These are phyloP conservation scores for Tenthredo notha DNA, from an alignment of 2,888 invertebrate genomes.

Conservation along the genomic window DNA sequence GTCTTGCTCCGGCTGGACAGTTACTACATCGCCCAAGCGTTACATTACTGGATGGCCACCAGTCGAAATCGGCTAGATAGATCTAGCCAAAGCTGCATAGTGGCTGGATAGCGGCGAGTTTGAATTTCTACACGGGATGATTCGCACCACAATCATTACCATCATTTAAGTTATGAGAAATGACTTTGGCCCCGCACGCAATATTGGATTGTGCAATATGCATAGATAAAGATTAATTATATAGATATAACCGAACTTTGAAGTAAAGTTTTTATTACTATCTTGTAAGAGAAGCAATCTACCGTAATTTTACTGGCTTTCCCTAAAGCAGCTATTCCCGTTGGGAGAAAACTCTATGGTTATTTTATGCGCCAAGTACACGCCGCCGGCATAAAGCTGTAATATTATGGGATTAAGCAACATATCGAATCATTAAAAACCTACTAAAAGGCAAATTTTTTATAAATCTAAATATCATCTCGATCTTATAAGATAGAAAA, in stretches of 20 bases:
- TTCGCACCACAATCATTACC: too few species aligned
- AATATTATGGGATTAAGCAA: constrained; percentile 5
- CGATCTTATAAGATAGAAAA: not conserved
- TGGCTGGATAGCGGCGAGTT: too few species aligned
- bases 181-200: not conserved
- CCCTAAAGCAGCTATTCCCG: not conserved
- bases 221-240: constrained; percentile 14
- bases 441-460: not conserved
- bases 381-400: not conserved
- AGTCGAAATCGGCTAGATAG: too few species aligned
- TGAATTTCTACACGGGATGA: too few species aligned
- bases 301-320: not conserved
- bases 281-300: constrained; percentile 1
- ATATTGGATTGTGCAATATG: not conserved
- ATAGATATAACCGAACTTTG: not conserved
- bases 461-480: not conserved
- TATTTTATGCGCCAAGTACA: constrained; percentile 14
- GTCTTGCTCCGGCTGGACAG: too few species aligned
- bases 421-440: constrained; percentile 12
- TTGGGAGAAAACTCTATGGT: not conserved
- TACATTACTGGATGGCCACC: too few species aligned
- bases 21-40: too few species aligned
- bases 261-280: constrained; percentile 20
- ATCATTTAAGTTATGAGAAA: not conserved
- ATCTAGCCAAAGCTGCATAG: too few species aligned